Conservation (phyloP, 2,113 vertebrate species). For the Microcebus ravelobensis region DNA sequence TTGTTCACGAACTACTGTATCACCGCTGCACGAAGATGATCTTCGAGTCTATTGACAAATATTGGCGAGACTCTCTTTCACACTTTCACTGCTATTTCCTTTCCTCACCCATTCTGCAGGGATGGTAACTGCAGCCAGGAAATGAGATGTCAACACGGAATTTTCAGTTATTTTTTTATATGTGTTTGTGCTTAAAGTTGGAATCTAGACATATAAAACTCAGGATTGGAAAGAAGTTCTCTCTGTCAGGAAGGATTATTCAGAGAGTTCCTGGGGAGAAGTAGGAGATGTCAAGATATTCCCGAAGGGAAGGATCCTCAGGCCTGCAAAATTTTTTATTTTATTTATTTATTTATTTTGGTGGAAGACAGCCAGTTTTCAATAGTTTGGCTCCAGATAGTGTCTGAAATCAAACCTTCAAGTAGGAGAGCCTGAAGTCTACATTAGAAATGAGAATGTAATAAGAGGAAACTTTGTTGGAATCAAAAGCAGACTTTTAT, state of each 20-base stretch:
- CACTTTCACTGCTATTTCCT: slow-evolving; percentile 11
- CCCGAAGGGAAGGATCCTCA: neutral
- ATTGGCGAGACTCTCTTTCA: neutral
- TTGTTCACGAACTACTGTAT: neutral
- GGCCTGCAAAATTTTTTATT: neutral
- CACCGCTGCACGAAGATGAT: neutral
- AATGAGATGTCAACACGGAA: slow-evolving; percentile 50
- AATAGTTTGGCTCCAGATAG: neutral
- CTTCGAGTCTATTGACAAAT: neutral
- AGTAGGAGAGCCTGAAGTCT: slow-evolving; percentile 20
- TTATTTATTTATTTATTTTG: neutral
- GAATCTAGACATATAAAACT: slow-evolving; percentile 28
- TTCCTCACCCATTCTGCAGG: neutral
- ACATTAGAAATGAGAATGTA: neutral
- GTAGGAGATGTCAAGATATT: neutral
- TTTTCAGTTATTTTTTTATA: slow-evolving; percentile 15
- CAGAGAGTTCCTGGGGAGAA: neutral
- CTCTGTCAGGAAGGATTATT: neutral
- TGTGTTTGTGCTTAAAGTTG: slow-evolving; percentile 12
- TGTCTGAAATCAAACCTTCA: neutral
- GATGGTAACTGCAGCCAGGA: slow-evolving; percentile 10
- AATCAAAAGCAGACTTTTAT: slow-evolving; percentile 31
- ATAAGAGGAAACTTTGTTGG: slow-evolving; percentile 49
- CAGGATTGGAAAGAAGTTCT: neutral
- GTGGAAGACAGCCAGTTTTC: neutral